These are phyloP conservation scores for Tetraodon nigroviridis DNA, from an alignment of 2,113 vertebrate genomes.

Conservation along the genomic window DNA sequence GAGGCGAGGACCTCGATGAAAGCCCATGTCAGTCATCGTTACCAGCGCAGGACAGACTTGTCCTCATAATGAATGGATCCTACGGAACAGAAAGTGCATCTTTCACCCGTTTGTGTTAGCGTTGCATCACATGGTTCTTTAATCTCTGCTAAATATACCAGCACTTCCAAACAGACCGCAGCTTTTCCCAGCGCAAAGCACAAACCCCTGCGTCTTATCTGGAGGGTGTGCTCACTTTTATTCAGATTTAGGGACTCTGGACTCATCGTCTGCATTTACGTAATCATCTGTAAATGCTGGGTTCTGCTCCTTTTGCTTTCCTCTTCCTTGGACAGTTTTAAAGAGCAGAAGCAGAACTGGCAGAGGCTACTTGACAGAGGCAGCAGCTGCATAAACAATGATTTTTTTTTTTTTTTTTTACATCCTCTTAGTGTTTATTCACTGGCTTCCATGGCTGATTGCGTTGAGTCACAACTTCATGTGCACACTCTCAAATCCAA, in stretches of 20 bases:
- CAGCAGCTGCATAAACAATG: slow-evolving; percentile 71
- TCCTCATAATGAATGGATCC: slow-evolving; percentile 26
- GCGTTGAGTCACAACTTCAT: slow-evolving; percentile 67
- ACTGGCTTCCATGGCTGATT: slow-evolving; percentile 57
- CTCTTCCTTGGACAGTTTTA: slow-evolving; percentile 56
- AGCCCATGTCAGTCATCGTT: slow-evolving; percentile 35
- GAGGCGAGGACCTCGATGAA: slow-evolving; percentile 6
- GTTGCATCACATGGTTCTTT: slow-evolving; percentile 58
- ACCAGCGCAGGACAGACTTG: slow-evolving; percentile 4
- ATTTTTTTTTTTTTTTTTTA: slow-evolving; percentile 23
- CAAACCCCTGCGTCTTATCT: slow-evolving; percentile 53
- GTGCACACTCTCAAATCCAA: slow-evolving; percentile 66
- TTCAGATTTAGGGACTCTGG: slow-evolving; percentile 47
- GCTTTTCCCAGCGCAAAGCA: slow-evolving; percentile 46
- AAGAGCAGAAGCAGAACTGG: slow-evolving; percentile 58
- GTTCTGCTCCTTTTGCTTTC: slow-evolving; percentile 40
- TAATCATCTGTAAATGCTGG: slow-evolving; percentile 56
- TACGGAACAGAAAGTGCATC: slow-evolving; percentile 33
- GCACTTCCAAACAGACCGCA: slow-evolving; percentile 43
- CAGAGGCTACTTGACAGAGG: slow-evolving; percentile 45
- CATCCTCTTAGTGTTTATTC: slow-evolving; percentile 65
- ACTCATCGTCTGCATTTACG: slow-evolving; percentile 63
- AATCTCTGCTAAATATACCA: slow-evolving; percentile 65
- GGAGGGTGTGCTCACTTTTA: slow-evolving; percentile 40
- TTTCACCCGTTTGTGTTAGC: slow-evolving; percentile 50